phyloP scores from a whole-genome alignment of 2,113 vertebrate genomes.

The Falcunculus frontatus region DNA sequence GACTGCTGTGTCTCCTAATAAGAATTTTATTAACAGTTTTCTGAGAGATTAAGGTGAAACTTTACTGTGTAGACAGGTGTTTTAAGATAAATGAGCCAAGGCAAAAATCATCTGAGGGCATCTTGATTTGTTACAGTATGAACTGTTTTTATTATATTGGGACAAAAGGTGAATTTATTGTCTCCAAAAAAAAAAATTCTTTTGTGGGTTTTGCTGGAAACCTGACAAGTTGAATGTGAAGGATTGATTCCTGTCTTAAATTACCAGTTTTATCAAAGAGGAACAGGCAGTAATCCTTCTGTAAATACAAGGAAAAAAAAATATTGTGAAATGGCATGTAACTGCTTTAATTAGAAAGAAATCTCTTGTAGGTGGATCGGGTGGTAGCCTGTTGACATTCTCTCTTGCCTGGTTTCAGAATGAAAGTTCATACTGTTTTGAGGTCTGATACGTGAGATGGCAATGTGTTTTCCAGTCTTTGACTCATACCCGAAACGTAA shows the following conservation, averaged over 20 bases:
- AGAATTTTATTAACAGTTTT: not conserved
- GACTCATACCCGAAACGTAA: not conserved
- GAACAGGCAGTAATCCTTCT: not conserved
- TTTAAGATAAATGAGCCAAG: not conserved
- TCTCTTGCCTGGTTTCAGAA: not conserved
- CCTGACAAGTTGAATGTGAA: not conserved
- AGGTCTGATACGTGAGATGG: not conserved
- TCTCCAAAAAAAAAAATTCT: not conserved
- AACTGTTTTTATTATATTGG: not conserved
- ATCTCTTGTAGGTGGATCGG: not conserved
- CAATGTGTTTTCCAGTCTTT: not conserved
- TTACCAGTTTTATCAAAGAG: not conserved
- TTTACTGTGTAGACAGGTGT: not conserved
- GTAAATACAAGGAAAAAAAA: not conserved
- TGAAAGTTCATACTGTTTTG: not conserved
- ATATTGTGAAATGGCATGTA: not conserved
- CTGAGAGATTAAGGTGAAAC: not conserved
- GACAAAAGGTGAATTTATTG: not conserved
- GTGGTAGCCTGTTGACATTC: not conserved
- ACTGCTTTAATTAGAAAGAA: constrained; percentile 20
- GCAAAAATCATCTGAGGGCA: not conserved
- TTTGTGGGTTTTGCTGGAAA: not conserved
- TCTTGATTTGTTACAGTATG: not conserved
- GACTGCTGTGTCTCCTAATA: not conserved
- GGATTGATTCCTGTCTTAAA: not conserved